phyloP scores from a whole-genome alignment of 1,140 invertebrate species.

The Nymphalis io region DNA sequence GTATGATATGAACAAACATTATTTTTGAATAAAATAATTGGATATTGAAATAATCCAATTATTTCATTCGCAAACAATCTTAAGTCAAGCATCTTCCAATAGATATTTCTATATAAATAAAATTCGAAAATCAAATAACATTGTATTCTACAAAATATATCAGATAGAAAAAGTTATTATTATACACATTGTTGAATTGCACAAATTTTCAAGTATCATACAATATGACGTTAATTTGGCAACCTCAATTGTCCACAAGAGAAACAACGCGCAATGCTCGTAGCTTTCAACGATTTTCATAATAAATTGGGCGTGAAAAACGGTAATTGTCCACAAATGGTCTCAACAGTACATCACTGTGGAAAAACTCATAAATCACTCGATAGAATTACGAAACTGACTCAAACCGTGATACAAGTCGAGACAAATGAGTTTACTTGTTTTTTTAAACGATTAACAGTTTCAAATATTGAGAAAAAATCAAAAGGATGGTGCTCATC shows the following conservation, averaged over 20 bases:
- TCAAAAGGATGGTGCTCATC: too few relatives aligned
- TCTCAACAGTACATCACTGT: conserved; percentile 13
- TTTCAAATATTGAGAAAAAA: neutral
- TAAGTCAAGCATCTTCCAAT: neutral
- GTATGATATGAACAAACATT: too few relatives aligned
- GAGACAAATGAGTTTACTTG: conserved; percentile 13
- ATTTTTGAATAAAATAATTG: too few relatives aligned
- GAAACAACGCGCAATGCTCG: neutral
- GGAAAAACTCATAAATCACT: conserved; percentile 31
- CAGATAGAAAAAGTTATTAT: too few relatives aligned
- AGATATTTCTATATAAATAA: neutral
- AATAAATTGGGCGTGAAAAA: conserved; percentile 26
- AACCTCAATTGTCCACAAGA: conserved; percentile 13
- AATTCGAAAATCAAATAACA: neutral
- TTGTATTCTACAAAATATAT: neutral
- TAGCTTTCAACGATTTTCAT: conserved; percentile 22
- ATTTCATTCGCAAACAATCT: neutral
- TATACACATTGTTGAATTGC: neutral
- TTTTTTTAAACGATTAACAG: neutral
- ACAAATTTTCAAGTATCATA: neutral
- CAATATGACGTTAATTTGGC: conserved; percentile 12
- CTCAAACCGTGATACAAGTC: conserved; percentile 32
- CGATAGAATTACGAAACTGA: conserved; percentile 24
- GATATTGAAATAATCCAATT: neutral
- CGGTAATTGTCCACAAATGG: conserved; percentile 16